Conservation (phyloP, 2,113 vertebrate species). For the Prietella phreatophila region DNA sequence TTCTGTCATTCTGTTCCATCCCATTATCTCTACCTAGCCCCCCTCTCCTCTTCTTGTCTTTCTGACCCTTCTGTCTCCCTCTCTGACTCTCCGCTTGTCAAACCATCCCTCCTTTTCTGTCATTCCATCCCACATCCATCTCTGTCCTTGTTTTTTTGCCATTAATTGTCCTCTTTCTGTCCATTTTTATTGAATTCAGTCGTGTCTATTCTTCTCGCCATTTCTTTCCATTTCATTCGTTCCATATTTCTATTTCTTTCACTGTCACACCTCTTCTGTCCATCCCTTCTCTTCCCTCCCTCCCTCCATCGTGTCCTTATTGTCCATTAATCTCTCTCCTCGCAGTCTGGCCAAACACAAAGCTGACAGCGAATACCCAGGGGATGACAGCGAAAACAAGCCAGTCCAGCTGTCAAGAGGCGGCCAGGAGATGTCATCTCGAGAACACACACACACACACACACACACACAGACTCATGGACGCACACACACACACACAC, state of each 20-base stretch:
- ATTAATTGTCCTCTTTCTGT: background rate
- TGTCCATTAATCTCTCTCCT: constrained; percentile 87
- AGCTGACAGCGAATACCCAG: constrained; percentile 73
- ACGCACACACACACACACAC: constrained; percentile 16
- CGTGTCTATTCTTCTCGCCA: background rate
- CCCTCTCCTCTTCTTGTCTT: background rate
- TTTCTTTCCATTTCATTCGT: background rate
- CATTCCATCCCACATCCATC: background rate
- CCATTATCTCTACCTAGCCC: background rate
- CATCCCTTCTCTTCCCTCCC: constrained; percentile 56
- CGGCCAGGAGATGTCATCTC: constrained; percentile 70
- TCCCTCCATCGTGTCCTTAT: constrained; percentile 63
- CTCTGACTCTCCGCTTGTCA: background rate
- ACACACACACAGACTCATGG: background rate
- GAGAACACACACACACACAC: constrained; percentile 19
- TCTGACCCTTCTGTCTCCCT: background rate
- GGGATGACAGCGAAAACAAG: constrained; percentile 57
- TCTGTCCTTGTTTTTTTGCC: background rate
- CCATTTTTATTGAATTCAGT: background rate
- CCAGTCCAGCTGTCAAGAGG: constrained; percentile 78
- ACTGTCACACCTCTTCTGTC: constrained; percentile 4
- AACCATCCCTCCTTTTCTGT: background rate
- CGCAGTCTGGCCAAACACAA: constrained; percentile 79
- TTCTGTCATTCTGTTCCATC: background rate
- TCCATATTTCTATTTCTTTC: constrained; percentile 14